Conservation (phyloP, 2,888 invertebrate genomes). For the Limenitis camilla region DNA sequence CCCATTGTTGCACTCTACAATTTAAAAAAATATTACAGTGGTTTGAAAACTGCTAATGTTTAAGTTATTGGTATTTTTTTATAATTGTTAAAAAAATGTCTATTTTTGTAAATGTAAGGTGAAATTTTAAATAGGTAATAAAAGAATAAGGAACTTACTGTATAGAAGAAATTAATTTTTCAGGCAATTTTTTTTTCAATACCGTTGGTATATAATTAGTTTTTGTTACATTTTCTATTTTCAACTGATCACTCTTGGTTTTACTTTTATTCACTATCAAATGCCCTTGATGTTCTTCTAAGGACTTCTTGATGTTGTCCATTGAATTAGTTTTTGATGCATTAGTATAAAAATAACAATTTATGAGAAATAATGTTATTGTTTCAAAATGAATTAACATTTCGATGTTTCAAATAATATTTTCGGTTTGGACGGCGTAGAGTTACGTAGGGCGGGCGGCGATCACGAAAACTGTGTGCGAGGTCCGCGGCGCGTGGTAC, state of each 20-base stretch:
- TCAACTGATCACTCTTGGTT: slow-evolving; percentile 39
- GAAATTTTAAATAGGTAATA: too few species aligned
- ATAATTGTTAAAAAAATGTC: too few species aligned
- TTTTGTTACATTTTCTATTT: slow-evolving; percentile 45
- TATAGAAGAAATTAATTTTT: slow-evolving; percentile 41
- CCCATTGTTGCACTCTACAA: slow-evolving; percentile 55
- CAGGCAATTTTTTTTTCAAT: slow-evolving; percentile 25
- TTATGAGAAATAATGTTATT: slow-evolving; percentile 10
- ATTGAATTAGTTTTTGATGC: slow-evolving; percentile 25
- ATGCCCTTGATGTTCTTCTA: slow-evolving; percentile 46
- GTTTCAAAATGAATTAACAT: not conserved
- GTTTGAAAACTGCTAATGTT: too few species aligned
- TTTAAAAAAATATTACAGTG: not conserved
- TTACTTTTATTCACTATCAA: slow-evolving; percentile 40
- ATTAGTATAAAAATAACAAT: not conserved
- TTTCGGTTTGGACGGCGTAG: not conserved
- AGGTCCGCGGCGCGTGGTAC: slow-evolving; percentile 12
- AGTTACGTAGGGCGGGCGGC: slow-evolving; percentile 15
- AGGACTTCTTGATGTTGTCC: slow-evolving; percentile 46
- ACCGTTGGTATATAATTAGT: slow-evolving; percentile 35
- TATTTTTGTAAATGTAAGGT: too few species aligned
- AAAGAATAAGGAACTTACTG: slow-evolving; percentile 38
- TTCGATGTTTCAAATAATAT: too few species aligned
- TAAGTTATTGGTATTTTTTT: too few species aligned
- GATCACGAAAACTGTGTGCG: slow-evolving; percentile 13